phyloP scores from a whole-genome alignment of 1,140 invertebrate genomes.

The Solen grandis region DNA sequence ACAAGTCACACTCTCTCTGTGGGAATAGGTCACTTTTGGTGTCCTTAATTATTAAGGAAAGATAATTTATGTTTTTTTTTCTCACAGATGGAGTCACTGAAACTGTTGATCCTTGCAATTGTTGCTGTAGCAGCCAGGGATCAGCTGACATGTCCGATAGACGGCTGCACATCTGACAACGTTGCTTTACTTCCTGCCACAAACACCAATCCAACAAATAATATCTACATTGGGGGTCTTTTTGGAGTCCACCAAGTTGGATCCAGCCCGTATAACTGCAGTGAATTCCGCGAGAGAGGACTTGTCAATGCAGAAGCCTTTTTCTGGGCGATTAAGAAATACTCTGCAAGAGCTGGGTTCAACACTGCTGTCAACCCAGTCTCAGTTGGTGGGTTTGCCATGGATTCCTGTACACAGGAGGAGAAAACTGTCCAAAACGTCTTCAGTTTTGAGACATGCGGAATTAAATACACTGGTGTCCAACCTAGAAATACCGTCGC shows the following conservation, averaged over 20 bases:
- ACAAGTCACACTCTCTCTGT: too few relatives aligned
- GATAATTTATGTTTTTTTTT: too few relatives aligned
- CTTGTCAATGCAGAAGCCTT: constrained; percentile 72
- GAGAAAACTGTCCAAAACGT: constrained; percentile 68
- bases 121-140: background rate
- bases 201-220: constrained; percentile 28
- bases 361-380: constrained; percentile 22
- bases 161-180: constrained; percentile 32
- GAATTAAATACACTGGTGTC: constrained; percentile 52
- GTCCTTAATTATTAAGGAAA: too few relatives aligned
- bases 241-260: constrained; percentile 68
- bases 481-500: constrained; percentile 64
- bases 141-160: constrained; percentile 52
- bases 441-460: constrained; percentile 66
- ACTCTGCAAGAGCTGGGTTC: constrained; percentile 4
- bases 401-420: constrained; percentile 67
- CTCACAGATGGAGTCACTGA: constrained; percentile 35
- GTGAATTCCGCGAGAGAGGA: constrained; percentile 47
- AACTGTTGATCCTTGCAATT: background rate
- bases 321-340: constrained; percentile 71
- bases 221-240: constrained; percentile 70
- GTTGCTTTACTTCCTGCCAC: constrained; percentile 35
- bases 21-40: too few relatives aligned
- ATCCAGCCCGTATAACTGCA: constrained; percentile 58
- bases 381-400: constrained; percentile 67